Evolutionary conservation across 2,113 vertebrate species (phyloP), one percentile per base, ranked within the genome.

Genomic region (Pogonocichla stellata): DNA sequence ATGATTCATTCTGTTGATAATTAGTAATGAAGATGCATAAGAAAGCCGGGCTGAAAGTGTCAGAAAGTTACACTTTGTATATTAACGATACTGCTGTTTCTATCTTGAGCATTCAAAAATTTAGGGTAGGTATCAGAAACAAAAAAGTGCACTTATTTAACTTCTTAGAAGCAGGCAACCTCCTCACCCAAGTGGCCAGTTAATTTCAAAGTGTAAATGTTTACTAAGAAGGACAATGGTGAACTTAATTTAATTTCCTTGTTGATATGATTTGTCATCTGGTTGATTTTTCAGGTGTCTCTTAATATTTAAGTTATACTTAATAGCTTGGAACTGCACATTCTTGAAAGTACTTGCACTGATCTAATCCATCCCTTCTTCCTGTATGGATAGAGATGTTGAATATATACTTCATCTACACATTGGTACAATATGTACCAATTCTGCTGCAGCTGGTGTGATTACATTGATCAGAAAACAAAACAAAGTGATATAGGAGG

Each of bases 1-100:
- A 64, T 96, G 95, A 98, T 97, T 97, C 78, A 92, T 97, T 92
- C 90, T 95, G 74, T 72, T 85, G 93, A 77, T 95, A 95, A 92
- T 96, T 88, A 96, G 90, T 97, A 95, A 97, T 92, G 70, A 92
- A 92, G 87, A 94, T 91, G 20, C 90, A 91, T 71, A 48, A 65
- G 70, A 73, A 95, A 94, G 45, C 36, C 67, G 82, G 51, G 42
- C 61, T 90, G 81, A 92, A 97, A 92, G 62, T 70, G 48, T 86
- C 95, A 66, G 60, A 92, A 95, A 88, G 71, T 53, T 94, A 61
- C 69, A 50, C 62, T 92, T 81, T 91, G 43, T 65, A 6, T 48
- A 38, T 70, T 91, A 36, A 72, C 91, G 65, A 42, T 82, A 58
- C 20, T 91, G 23, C 40, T 95, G 64, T 93, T 93, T 95, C 31